Evolutionary conservation across 2,888 invertebrate genomes (phyloP).

Genomic region (Heliconius charithonia): DNA sequence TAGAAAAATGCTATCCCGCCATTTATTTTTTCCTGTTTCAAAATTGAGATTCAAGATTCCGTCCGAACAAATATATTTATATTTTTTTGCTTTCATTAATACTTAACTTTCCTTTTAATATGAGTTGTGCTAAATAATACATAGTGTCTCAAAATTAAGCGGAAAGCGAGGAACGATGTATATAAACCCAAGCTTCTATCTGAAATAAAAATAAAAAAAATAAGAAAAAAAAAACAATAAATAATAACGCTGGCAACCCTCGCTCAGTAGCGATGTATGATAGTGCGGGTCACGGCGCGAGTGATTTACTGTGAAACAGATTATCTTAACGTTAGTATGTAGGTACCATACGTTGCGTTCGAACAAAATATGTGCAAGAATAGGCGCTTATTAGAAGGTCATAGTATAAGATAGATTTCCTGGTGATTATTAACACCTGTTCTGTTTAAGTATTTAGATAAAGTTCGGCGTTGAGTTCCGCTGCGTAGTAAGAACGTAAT

Average conservation of each 20-base stretch:
- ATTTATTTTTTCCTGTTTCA: no score
- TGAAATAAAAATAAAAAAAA: not conserved
- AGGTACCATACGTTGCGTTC: slow-evolving; percentile 10
- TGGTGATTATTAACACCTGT: not conserved
- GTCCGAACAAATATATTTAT: no score
- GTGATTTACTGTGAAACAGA: slow-evolving; percentile 66
- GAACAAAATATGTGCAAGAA: slow-evolving; percentile 23
- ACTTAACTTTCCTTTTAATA: no score
- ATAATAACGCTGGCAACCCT: slow-evolving; percentile 45
- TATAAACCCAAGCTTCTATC: no score
- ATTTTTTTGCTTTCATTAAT: no score
- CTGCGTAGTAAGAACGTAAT: not conserved
- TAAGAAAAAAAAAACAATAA: slow-evolving; percentile 1
- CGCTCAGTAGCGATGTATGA: slow-evolving; percentile 54
- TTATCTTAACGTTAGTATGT: slow-evolving; percentile 50
- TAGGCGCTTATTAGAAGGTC: slow-evolving; percentile 30
- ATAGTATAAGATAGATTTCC: slow-evolving; percentile 8
- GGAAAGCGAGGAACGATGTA: no score
- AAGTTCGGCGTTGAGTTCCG: not conserved
- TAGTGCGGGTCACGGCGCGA: slow-evolving; percentile 59
- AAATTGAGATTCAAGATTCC: no score
- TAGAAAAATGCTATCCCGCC: no score
- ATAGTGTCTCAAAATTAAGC: no score
- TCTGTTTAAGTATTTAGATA: not conserved
- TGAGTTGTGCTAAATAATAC: no score